phyloP scores from a whole-genome alignment of 2,888 invertebrate species.

The Diaperis boleti region DNA sequence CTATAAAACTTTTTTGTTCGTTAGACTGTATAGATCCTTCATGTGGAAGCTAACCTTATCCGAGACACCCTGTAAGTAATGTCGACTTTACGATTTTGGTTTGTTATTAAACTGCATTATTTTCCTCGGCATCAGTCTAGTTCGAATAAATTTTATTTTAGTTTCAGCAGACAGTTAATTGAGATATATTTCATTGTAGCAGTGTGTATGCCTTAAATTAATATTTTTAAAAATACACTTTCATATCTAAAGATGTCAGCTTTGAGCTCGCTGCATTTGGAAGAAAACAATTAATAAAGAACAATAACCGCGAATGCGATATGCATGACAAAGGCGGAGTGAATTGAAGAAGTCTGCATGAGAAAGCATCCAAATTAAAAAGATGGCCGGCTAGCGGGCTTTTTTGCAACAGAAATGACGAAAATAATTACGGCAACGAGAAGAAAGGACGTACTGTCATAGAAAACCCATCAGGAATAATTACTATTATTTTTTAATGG shows the following conservation, averaged over 20 bases:
- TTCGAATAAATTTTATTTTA: no score
- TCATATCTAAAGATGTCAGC: background rate
- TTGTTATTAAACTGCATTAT: no score
- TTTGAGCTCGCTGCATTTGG: background rate
- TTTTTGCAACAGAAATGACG: slow-evolving; percentile 46
- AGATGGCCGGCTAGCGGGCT: slow-evolving; percentile 55
- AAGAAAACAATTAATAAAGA: slow-evolving; percentile 48
- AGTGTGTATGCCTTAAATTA: no score
- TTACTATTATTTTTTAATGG: slow-evolving; percentile 15
- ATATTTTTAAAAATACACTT: background rate
- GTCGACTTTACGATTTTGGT: no score
- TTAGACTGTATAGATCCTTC: no score
- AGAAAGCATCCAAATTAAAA: slow-evolving; percentile 61
- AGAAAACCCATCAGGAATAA: slow-evolving; percentile 42
- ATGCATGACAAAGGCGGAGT: slow-evolving; percentile 59
- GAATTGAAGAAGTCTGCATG: slow-evolving; percentile 55
- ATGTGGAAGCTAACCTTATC: no score
- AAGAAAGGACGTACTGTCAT: slow-evolving; percentile 18
- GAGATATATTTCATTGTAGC: no score
- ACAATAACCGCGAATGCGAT: slow-evolving; percentile 57
- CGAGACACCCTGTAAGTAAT: no score
- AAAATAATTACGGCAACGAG: slow-evolving; percentile 50
- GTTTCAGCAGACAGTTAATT: no score
- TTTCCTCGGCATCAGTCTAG: no score
- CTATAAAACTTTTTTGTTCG: no score